Evolutionary conservation across 2,888 invertebrate genomes (phyloP).

Genomic region (Perdita meconis): DNA sequence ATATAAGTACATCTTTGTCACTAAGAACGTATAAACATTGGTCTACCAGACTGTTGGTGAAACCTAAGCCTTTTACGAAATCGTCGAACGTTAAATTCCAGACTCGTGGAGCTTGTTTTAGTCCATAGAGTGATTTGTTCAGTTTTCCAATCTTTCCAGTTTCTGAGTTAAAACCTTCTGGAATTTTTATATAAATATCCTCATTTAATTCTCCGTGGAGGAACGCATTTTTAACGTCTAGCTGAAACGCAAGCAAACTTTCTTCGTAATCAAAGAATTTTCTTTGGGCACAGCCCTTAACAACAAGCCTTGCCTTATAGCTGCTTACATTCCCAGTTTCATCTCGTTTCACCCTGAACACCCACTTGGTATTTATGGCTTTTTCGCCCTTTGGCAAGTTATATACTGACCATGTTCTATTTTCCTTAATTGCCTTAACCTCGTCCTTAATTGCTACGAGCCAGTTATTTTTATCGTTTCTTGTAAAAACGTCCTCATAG

Average conservation of each 20-base stretch:
- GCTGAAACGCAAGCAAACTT: background rate
- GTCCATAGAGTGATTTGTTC: background rate
- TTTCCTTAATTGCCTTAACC: background rate
- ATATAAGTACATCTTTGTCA: too few relatives aligned
- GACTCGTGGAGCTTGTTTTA: slow-evolving; percentile 8
- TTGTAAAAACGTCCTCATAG: background rate
- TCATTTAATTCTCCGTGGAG: slow-evolving; percentile 2
- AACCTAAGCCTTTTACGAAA: background rate
- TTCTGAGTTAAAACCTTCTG: background rate
- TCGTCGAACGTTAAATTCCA: slow-evolving; percentile 3
- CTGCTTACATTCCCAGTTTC: background rate
- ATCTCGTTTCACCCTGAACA: background rate
- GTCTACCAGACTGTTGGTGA: background rate
- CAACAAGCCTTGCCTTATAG: slow-evolving; percentile 3
- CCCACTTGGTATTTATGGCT: background rate
- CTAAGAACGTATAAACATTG: background rate
- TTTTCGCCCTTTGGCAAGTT: background rate
- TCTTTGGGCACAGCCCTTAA: background rate
- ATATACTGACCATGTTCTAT: background rate
- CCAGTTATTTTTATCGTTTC: slow-evolving; percentile 20
- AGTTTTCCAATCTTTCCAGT: background rate
- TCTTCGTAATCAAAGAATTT: background rate
- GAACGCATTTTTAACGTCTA: slow-evolving; percentile 21
- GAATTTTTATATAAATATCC: background rate
- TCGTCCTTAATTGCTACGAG: background rate